Conservation (phyloP, 2,888 invertebrate genomes). For the Lithodes maja region DNA sequence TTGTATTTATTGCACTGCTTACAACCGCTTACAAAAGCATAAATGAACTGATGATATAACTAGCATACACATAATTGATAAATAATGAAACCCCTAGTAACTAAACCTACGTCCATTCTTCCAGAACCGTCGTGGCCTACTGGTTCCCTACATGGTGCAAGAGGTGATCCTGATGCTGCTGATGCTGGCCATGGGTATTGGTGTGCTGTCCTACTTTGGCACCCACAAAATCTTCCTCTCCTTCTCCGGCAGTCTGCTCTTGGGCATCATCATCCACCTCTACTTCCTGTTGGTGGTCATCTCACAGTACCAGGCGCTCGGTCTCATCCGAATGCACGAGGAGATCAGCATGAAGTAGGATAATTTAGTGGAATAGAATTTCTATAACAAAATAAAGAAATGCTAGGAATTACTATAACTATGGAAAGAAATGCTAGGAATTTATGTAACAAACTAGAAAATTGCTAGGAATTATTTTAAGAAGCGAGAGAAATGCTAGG, state of each 20-base stretch:
- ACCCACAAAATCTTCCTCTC: conserved; percentile 7
- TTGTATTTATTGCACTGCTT: too few relatives aligned
- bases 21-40: too few relatives aligned
- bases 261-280: conserved; percentile 25
- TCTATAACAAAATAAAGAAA: too few relatives aligned
- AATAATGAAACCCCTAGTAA: not conserved
- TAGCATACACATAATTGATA: not conserved
- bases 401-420: too few relatives aligned
- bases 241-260: conserved; percentile 4
- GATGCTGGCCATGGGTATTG: conserved; percentile 10
- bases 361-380: too few relatives aligned
- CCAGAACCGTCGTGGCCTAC: conserved; percentile 64
- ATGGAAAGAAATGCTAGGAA: too few relatives aligned
- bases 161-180: conserved; percentile 41
- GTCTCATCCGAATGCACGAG: conserved; percentile 69
- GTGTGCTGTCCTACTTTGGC: conserved; percentile 37
- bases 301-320: conserved; percentile 69
- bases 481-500: too few relatives aligned
- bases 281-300: conserved; percentile 66
- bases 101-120: conserved; percentile 1
- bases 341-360: conserved; percentile 69
- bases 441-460: too few relatives aligned
- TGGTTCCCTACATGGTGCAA: conserved; percentile 57
- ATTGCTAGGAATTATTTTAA: too few relatives aligned
- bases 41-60: not conserved